Evolutionary conservation across 2,888 invertebrate species (phyloP).

Genomic region (Drosophila multiciliata): DNA sequence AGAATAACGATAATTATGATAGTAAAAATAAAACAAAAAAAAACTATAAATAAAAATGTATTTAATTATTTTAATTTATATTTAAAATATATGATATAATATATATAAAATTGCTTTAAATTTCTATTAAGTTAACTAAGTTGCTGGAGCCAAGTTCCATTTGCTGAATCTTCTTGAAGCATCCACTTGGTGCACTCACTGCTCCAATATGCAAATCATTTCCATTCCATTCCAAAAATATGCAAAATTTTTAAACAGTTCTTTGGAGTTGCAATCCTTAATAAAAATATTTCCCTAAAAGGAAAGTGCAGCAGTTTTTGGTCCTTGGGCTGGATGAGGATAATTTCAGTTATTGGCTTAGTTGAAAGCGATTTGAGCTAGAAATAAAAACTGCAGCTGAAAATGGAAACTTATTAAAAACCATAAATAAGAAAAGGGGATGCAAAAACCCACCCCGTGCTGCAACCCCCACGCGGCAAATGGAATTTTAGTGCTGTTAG

Average conservation of each 20-base stretch:
- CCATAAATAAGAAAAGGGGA: background rate
- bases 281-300: background rate
- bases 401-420: conserved; percentile 4
- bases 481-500: conserved; percentile 24
- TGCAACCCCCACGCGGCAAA: background rate
- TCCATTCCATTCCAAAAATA: background rate
- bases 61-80: no score
- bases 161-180: background rate
- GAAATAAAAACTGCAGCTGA: background rate
- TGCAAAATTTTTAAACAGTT: background rate
- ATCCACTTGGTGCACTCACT: background rate
- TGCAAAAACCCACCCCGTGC: background rate
- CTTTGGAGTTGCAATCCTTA: background rate
- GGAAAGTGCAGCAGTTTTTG: background rate
- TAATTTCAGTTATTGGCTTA: background rate
- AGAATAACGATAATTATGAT: no score
- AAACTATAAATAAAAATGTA: no score
- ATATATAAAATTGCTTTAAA: no score
- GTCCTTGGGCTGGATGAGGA: background rate
- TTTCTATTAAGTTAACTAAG: background rate
- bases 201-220: background rate
- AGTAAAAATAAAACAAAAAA: no score
- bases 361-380: background rate
- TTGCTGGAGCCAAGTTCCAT: background rate
- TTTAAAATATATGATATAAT: no score